Evolutionary conservation across 2,797 vertebrate species (phyloP).

Genomic region (Balearica regulorum): DNA sequence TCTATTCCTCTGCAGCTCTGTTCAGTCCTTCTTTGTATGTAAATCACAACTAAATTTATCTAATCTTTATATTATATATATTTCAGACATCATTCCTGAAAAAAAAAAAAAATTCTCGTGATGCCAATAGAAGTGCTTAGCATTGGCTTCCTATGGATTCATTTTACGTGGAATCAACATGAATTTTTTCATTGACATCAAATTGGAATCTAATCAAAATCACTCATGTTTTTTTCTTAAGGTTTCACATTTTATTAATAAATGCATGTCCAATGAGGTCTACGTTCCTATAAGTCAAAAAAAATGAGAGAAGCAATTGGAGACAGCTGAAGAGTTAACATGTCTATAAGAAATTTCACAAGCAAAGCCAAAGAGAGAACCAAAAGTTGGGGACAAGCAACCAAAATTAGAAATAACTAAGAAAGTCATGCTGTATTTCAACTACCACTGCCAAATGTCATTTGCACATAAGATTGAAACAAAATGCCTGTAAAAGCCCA

Average conservation of each 20-base stretch:
- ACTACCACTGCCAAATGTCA: not conserved
- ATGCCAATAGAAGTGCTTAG: not conserved
- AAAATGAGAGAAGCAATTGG: not conserved
- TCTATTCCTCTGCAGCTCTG: not conserved
- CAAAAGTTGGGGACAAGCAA: not conserved
- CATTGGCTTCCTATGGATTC: not conserved
- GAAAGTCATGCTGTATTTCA: not conserved
- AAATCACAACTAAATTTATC: not conserved
- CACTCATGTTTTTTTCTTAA: not conserved
- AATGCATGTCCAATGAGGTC: not conserved
- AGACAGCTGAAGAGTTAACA: not conserved
- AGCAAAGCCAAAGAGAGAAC: not conserved
- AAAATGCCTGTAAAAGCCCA: constrained; percentile 34
- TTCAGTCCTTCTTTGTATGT: not conserved
- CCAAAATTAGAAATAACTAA: not conserved
- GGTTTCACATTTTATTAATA: not conserved
- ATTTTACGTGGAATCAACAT: not conserved
- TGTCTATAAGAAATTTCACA: not conserved
- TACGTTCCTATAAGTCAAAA: not conserved
- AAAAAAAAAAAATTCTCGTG: not conserved
- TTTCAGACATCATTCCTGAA: not conserved
- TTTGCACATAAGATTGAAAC: constrained; percentile 22
- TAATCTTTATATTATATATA: not conserved
- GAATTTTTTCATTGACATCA: not conserved
- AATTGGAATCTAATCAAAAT: not conserved